Conservation (phyloP, 1,140 invertebrate genomes). For the Brachionus paranguensis region DNA sequence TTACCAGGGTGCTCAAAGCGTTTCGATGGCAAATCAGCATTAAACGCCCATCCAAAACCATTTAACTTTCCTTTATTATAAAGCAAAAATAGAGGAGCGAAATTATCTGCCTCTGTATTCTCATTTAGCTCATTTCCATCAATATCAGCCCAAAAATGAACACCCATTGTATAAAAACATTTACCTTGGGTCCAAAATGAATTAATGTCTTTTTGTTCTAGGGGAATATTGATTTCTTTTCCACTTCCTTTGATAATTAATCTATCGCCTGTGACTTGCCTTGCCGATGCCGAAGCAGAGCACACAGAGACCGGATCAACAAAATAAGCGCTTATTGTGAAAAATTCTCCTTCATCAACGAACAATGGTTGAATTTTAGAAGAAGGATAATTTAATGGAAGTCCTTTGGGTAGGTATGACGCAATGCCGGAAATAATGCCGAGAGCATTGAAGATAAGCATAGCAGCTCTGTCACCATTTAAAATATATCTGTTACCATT, state of each 20-base stretch:
- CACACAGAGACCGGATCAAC: constrained; percentile 35
- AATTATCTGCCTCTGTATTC: constrained; percentile 45
- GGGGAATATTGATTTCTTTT: constrained; percentile 44
- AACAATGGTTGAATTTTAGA: constrained; percentile 23
- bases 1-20: constrained; percentile 45
- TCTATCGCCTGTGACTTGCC: constrained; percentile 14
- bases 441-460: constrained; percentile 48
- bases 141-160: constrained; percentile 48
- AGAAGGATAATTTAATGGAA: constrained; percentile 38
- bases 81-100: constrained; percentile 48
- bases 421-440: constrained; percentile 50
- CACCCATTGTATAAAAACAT: constrained; percentile 50
- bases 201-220: constrained; percentile 43
- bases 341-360: constrained; percentile 38
- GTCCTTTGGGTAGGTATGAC: neutral
- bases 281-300: neutral
- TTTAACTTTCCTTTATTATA: constrained; percentile 50
- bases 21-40: constrained; percentile 40
- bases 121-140: constrained; percentile 39
- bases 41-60: constrained; percentile 49
- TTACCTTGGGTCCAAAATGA: constrained; percentile 48
- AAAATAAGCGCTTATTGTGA: constrained; percentile 40
- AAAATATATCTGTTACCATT: constrained; percentile 49
- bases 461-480: constrained; percentile 45
- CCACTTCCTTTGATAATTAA: constrained; percentile 40